These are phyloP conservation scores for Pyrrhia umbra DNA, from an alignment of 2,888 invertebrate species.

Conservation along the genomic window DNA sequence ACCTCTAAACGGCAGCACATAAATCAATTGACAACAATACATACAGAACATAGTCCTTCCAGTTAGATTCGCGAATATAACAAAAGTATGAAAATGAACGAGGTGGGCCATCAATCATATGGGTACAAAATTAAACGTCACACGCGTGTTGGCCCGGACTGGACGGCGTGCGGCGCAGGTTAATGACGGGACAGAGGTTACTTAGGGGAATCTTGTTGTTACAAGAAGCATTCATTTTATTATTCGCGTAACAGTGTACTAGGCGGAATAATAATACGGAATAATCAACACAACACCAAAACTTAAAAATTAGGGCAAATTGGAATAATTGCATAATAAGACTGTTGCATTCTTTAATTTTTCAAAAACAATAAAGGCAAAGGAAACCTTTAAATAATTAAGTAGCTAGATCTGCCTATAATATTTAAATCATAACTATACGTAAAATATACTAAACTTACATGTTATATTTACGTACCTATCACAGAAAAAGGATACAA, in stretches of 20 bases:
- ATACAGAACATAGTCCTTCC: conserved; percentile 47
- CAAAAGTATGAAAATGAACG: conserved; percentile 85
- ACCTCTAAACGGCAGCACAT: conserved; percentile 45
- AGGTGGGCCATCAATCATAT: conserved; percentile 86
- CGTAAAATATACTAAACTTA: too few relatives aligned
- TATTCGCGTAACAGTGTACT: conserved; percentile 15
- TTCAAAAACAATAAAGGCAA: too few relatives aligned
- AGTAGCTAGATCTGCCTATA: too few relatives aligned
- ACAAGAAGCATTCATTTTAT: too few relatives aligned
- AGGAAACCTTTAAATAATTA: too few relatives aligned
- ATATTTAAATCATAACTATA: too few relatives aligned
- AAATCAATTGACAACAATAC: conserved; percentile 60
- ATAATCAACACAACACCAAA: neutral
- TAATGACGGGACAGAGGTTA: conserved; percentile 66
- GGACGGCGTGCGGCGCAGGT: conserved; percentile 75
- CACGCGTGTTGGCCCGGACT: conserved; percentile 80
- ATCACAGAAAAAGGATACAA: too few relatives aligned
- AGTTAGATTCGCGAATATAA: conserved; percentile 67
- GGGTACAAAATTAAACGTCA: conserved; percentile 89
- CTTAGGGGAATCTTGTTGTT: conserved; percentile 31
- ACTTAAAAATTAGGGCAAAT: too few relatives aligned
- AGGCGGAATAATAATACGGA: neutral
- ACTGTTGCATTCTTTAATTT: too few relatives aligned
- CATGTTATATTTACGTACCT: too few relatives aligned
- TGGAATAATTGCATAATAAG: too few relatives aligned